A percentile compares a stretch with the other conserved stretches of the same genome.
These are phyloP conservation scores for Callyntrura guangdongensis DNA, from an alignment of 2,888 invertebrate genomes.

Conservation along the genomic window DNA sequence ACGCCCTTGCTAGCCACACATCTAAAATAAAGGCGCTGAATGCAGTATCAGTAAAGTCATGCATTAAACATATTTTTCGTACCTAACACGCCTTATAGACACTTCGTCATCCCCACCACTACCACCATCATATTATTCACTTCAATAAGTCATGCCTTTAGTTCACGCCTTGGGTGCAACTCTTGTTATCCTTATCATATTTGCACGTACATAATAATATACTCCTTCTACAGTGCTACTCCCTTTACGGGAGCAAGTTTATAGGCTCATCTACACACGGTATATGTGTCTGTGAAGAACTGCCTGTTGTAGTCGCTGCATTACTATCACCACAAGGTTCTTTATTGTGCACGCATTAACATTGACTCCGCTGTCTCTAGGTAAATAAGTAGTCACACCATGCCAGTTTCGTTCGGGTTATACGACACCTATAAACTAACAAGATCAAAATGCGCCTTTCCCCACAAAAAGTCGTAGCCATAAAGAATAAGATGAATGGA, in stretches of 20 bases:
- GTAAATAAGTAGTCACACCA: not conserved
- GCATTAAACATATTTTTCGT: constrained; percentile 42
- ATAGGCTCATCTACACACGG: too few relatives aligned
- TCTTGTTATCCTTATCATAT: constrained; percentile 41
- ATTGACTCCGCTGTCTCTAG: not conserved
- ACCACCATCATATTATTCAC: constrained; percentile 43
- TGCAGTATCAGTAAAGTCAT: constrained; percentile 1
- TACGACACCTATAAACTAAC: constrained; percentile 10
- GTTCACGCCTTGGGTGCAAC: constrained; percentile 81
- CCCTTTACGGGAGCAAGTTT: not conserved
- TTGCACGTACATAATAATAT: not conserved
- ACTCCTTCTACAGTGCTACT: not conserved
- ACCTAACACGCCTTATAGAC: constrained; percentile 44
- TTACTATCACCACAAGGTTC: not conserved
- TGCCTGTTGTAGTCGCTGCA: not conserved
- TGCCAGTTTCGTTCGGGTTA: not conserved
- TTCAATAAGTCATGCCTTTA: constrained; percentile 80
- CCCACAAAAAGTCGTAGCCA: constrained; percentile 24
- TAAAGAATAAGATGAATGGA: constrained; percentile 61
- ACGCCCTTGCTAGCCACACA: constrained; percentile 7
- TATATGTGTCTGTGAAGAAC: too few relatives aligned
- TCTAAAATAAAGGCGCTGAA: not conserved
- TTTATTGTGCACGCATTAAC: not conserved
- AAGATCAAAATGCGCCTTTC: constrained; percentile 20
- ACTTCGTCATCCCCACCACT: constrained; percentile 19